Percentiles rank a stretch among this genome's conserved stretches.
phyloP scores from a whole-genome alignment of 2,888 invertebrate genomes.

The Synergus laeviventris region DNA sequence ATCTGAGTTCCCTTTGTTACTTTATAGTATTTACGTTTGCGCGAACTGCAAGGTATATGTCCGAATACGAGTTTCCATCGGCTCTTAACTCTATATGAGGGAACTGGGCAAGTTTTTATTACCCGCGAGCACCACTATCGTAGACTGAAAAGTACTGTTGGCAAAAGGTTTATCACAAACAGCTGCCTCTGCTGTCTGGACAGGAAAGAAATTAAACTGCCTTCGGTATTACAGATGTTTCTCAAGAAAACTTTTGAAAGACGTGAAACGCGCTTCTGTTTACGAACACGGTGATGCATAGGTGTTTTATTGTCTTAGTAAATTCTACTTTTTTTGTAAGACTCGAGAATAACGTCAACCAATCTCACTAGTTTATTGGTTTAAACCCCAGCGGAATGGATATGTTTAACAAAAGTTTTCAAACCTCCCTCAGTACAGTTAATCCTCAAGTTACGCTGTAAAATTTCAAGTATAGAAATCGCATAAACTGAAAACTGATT shows the following conservation, averaged over 20 bases:
- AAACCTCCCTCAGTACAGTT: conserved; percentile 1
- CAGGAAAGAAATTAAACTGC: conserved; percentile 37
- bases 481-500: conserved; percentile 11
- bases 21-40: conserved; percentile 33
- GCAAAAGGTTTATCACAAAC: conserved; percentile 35
- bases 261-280: conserved; percentile 37
- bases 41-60: conserved; percentile 10
- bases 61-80: conserved; percentile 17
- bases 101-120: conserved; percentile 38
- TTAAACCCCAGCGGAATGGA: not conserved
- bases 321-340: conserved; percentile 26
- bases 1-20: not conserved
- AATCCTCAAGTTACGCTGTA: not conserved
- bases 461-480: not conserved
- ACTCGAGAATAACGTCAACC: conserved; percentile 20
- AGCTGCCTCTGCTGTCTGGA: conserved; percentile 36
- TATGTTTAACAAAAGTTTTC: conserved; percentile 20
- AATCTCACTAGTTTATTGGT: conserved; percentile 35
- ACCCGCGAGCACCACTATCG: conserved; percentile 34
- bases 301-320: conserved; percentile 28
- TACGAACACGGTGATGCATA: conserved; percentile 30
- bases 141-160: not conserved
- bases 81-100: conserved; percentile 31
- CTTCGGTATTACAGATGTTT: conserved; percentile 39
- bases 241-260: conserved; percentile 35